A percentile compares a stretch with the other conserved stretches of the same genome.
Evolutionary conservation across 2,797 vertebrate genomes (phyloP).

Genomic region (Sebastes miniatus): DNA sequence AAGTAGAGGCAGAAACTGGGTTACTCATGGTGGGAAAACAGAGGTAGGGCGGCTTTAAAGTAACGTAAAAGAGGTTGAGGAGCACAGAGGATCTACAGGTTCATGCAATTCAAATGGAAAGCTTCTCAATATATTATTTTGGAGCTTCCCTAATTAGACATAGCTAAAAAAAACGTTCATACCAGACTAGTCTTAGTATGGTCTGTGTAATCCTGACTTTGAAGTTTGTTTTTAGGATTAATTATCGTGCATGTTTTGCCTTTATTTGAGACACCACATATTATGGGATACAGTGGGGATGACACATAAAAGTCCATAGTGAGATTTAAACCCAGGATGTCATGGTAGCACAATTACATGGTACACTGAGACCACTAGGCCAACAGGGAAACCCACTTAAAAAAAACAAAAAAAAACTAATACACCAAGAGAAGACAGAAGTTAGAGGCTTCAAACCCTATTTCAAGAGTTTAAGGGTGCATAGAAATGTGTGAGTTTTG

Average conservation of each 20-base stretch:
- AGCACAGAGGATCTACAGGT: constrained; percentile 13
- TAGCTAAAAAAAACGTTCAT: background rate
- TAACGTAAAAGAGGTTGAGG: background rate
- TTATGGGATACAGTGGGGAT: background rate
- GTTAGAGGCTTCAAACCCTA: background rate
- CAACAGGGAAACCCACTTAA: background rate
- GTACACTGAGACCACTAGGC: background rate
- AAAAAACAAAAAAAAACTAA: background rate
- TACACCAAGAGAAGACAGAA: background rate
- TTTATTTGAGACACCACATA: background rate
- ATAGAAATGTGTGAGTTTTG: background rate
- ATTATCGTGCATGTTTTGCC: background rate
- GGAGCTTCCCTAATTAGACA: background rate
- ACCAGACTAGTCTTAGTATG: background rate
- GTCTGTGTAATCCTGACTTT: background rate
- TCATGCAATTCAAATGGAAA: constrained; percentile 14
- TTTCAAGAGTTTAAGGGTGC: background rate
- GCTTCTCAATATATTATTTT: background rate
- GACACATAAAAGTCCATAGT: background rate
- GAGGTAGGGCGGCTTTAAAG: background rate
- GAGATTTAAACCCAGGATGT: background rate
- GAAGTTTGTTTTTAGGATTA: background rate
- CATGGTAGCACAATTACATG: background rate
- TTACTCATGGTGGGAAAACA: constrained; percentile 8
- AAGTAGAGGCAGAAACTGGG: background rate